Evolutionary conservation across 2,113 vertebrate genomes (phyloP), one percentile per base, ranked within the genome.

Genomic region (Eleginops maclovinus): DNA sequence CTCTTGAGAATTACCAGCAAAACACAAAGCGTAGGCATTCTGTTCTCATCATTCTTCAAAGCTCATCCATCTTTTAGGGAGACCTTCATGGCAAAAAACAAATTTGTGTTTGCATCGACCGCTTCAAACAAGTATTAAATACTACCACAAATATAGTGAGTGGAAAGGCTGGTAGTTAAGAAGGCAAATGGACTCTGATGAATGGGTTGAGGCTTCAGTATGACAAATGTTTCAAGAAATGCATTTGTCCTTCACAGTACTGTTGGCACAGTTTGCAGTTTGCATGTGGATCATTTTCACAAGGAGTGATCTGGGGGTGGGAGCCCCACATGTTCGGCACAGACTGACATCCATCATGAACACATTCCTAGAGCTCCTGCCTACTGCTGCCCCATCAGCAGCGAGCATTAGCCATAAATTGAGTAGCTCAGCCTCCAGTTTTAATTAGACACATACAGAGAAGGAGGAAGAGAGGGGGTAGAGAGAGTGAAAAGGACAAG

Each of bases 361-460:
- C 72, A 67, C 67, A 68, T 74, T 84, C 75, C 70, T 17, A 19
- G 36, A 79, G 82, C 82, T 75, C 72, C 75, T 71, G 80, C 82
- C 78, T 81, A 69, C 59, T 60, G 76, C 77, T 51, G 82, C 80
- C 82, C 84, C 73, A 68, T 86, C 79, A 72, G 63, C 75, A 67
- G 80, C 69, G 78, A 76, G 69, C 77, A 77, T 78, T 87, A 75
- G 59, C 72, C 58, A 84, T 82, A 82, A 91, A 91, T 79, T 78
- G 83, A 82, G 69, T 40, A 53, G 78, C 82, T 88, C 78, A 65
- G 71, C 83, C 77, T 81, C 78, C 81, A 80, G 64, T 78, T 87
- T 86, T 87, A 90, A 89, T 87, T 86, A 88, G 87, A 90, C 70
- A 71, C 72, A 83, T 66, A 83, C 58, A 84, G 83, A 59, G 82